Conservation (phyloP, 2,113 vertebrate genomes). For the Polypterus bichir region DNA sequence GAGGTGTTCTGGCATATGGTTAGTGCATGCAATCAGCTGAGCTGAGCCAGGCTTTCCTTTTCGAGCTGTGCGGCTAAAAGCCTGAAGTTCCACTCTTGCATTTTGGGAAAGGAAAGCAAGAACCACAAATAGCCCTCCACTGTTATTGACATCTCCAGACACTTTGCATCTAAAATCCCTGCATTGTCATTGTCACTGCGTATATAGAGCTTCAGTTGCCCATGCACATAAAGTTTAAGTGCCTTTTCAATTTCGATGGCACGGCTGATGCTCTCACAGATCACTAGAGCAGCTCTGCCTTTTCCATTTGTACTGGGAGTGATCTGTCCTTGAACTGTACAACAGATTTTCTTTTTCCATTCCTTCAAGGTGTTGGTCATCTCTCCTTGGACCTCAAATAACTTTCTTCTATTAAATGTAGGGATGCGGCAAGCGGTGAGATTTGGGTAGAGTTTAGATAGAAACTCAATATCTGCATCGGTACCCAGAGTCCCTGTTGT, state of each 20-base stretch:
- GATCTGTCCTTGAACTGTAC: constrained; percentile 18
- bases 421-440: constrained; percentile 36
- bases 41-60: constrained; percentile 42
- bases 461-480: constrained; percentile 26
- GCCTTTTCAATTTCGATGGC: constrained; percentile 18
- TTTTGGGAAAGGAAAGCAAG: constrained; percentile 41
- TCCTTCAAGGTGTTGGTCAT: constrained; percentile 10
- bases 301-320: constrained; percentile 3
- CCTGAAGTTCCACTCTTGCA: constrained; percentile 36
- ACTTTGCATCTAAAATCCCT: constrained; percentile 13
- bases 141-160: constrained; percentile 19
- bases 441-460: constrained; percentile 25
- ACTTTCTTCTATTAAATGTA: constrained; percentile 34
- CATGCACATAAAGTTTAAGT: neutral
- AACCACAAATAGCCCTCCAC: constrained; percentile 40
- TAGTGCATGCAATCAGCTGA: constrained; percentile 33
- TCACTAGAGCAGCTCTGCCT: constrained; percentile 34
- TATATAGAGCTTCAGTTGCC: constrained; percentile 23
- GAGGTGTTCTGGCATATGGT: constrained; percentile 18
- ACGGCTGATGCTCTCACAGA: constrained; percentile 43
- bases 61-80: constrained; percentile 39
- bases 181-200: constrained; percentile 34
- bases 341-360: constrained; percentile 31
- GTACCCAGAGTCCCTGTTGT: constrained; percentile 41
- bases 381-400: constrained; percentile 34